Evolutionary conservation across 2,888 invertebrate genomes (phyloP).

Genomic region (Stictocephala bisonia): DNA sequence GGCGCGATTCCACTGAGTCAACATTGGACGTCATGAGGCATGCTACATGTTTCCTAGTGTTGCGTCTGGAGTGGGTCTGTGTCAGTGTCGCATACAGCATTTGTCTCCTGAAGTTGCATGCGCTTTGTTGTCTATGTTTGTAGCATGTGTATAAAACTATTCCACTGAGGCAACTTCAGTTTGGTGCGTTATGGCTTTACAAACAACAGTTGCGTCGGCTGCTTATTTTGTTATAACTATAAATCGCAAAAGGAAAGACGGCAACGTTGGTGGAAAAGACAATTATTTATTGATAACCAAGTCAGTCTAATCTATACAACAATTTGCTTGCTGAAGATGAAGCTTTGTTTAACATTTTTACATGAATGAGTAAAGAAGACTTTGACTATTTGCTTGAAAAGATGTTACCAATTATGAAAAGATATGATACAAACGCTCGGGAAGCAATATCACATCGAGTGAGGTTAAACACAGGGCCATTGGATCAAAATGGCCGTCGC

Average conservation of each 20-base stretch:
- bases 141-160: neutral
- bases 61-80: neutral
- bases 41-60: neutral
- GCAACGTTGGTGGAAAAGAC: neutral
- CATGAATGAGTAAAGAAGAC: neutral
- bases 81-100: neutral
- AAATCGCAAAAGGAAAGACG: neutral
- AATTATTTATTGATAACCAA: neutral
- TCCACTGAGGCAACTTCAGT: neutral
- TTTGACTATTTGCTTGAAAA: neutral
- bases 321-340: neutral
- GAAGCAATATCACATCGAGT: neutral
- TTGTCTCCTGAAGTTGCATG: too few relatives aligned
- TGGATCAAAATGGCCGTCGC: too few relatives aligned
- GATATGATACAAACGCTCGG: neutral
- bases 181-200: neutral
- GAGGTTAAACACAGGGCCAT: too few relatives aligned
- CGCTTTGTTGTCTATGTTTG: neutral
- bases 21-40: neutral
- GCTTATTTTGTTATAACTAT: neutral
- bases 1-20: conserved; percentile 1
- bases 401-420: neutral
- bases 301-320: neutral
- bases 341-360: neutral
- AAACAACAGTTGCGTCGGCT: neutral